phyloP scores from a whole-genome alignment of 1,140 invertebrate species.

The Tachypleus tridentatus region DNA sequence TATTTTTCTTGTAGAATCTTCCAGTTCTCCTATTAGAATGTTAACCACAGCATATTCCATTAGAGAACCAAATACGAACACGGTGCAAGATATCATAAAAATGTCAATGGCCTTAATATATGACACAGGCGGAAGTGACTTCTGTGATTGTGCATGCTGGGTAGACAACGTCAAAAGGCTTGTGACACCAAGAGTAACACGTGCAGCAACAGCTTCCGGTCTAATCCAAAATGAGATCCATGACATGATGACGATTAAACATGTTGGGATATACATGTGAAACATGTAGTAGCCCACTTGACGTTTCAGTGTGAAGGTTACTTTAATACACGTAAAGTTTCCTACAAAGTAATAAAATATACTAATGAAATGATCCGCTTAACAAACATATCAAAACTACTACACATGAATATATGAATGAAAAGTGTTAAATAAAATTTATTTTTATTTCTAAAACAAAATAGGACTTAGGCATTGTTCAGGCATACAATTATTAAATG shows the following conservation, averaged over 20 bases:
- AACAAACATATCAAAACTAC: too few species aligned
- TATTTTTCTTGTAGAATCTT: too few species aligned
- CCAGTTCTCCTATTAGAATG: slow-evolving; percentile 41
- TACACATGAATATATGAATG: too few species aligned
- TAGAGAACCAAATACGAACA: slow-evolving; percentile 77
- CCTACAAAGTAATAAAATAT: too few species aligned
- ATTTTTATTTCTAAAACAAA: too few species aligned
- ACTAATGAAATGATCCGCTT: too few species aligned
- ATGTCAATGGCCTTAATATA: slow-evolving; percentile 50
- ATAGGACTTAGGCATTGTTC: too few species aligned
- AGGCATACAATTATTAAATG: too few species aligned
- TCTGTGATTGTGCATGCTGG: slow-evolving; percentile 36
- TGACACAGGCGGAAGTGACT: slow-evolving; percentile 74
- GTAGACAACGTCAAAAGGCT: slow-evolving; percentile 68
- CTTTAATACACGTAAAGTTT: slow-evolving; percentile 76
- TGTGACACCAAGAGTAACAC: slow-evolving; percentile 31
- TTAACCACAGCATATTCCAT: slow-evolving; percentile 89
- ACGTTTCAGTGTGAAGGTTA: slow-evolving; percentile 68
- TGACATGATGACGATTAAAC: slow-evolving; percentile 32
- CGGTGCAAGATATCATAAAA: slow-evolving; percentile 18
- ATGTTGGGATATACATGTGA: slow-evolving; percentile 32
- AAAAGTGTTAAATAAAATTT: too few species aligned
- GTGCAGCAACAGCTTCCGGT: slow-evolving; percentile 30
- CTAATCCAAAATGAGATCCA: slow-evolving; percentile 33
- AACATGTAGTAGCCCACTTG: slow-evolving; percentile 38